Evolutionary conservation across 2,113 vertebrate species (phyloP).

Genomic region (Brachyhypopomus occidentalis): DNA sequence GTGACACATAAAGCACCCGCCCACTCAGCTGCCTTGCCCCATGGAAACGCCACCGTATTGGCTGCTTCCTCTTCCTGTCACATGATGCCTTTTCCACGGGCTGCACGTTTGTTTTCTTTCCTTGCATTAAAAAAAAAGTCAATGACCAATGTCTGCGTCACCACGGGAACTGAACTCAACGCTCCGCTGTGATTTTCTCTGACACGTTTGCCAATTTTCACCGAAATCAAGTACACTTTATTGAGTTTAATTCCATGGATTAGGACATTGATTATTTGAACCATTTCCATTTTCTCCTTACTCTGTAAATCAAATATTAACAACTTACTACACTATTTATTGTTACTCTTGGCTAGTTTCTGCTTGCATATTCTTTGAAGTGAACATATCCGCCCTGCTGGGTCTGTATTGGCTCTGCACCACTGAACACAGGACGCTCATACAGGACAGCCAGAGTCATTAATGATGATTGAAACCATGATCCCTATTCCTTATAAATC

Average conservation of each 20-base stretch:
- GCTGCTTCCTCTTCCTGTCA: conserved; percentile 53
- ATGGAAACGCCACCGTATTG: conserved; percentile 49
- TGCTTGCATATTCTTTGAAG: neutral
- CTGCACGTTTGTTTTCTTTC: conserved; percentile 51
- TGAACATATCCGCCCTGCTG: neutral
- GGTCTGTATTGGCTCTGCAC: neutral
- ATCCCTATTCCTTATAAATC: conserved; percentile 36
- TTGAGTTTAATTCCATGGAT: neutral
- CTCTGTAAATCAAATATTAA: neutral
- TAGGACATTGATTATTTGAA: too few relatives aligned
- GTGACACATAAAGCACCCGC: conserved; percentile 1
- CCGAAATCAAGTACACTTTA: neutral
- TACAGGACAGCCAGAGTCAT: neutral
- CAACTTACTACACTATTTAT: neutral
- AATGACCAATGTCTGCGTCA: conserved; percentile 31
- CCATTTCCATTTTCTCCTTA: neutral
- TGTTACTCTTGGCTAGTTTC: neutral
- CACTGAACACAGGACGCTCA: neutral
- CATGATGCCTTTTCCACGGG: conserved; percentile 51
- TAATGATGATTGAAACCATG: conserved; percentile 47
- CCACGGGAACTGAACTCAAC: conserved; percentile 11
- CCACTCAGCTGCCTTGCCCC: conserved; percentile 9
- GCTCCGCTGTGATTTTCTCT: neutral
- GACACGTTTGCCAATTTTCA: neutral
- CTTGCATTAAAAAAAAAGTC: conserved; percentile 40